Evolutionary conservation across 2,113 vertebrate species (phyloP).

Genomic region (Bolborhynchus lineola): DNA sequence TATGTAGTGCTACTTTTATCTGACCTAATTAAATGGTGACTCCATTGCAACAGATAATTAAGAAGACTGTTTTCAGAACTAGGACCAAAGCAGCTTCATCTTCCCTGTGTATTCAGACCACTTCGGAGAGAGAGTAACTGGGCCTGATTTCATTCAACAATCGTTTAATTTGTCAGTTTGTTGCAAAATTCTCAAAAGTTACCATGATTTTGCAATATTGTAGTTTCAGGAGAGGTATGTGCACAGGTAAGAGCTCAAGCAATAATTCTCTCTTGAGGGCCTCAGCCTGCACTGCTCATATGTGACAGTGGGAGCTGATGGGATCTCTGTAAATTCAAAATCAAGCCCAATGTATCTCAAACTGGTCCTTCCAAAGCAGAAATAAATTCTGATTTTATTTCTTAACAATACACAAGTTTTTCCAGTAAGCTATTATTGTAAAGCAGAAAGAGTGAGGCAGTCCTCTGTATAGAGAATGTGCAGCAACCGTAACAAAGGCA

Average conservation of each 20-base stretch:
- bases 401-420: neutral
- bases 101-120: neutral
- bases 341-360: neutral
- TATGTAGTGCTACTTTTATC: neutral
- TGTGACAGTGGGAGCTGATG: fast-evolving
- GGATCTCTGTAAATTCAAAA: neutral
- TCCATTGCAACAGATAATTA: neutral
- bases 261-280: neutral
- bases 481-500: neutral
- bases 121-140: neutral
- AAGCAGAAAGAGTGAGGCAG: neutral
- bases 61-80: neutral
- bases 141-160: neutral
- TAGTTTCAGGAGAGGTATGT: neutral
- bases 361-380: neutral
- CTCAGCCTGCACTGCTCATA: neutral
- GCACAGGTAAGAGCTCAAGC: neutral
- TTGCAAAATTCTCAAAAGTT: neutral
- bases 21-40: neutral
- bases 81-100: neutral
- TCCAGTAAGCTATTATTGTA: neutral
- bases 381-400: neutral
- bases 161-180: neutral
- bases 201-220: neutral
- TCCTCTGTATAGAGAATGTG: neutral